phyloP scores from a whole-genome alignment of 2,888 invertebrate species.

The Lepidonotus clava region DNA sequence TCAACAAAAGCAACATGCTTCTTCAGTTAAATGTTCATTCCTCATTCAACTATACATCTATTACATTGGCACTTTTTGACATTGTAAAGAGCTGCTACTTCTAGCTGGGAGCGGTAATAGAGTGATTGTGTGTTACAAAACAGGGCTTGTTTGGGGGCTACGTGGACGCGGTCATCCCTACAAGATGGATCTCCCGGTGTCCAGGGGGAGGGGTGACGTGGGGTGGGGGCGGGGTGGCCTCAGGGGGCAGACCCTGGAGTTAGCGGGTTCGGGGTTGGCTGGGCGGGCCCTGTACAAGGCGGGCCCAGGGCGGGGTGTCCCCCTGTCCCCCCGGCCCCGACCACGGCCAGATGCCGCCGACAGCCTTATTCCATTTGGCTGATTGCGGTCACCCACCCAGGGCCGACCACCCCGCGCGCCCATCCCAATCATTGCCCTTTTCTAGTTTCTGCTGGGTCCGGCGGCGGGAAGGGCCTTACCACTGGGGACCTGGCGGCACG shows the following conservation, averaged over 20 bases:
- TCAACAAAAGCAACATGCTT: too few species aligned
- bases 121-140: too few species aligned
- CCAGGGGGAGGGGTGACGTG: neutral
- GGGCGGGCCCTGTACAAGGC: neutral
- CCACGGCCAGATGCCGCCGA: constrained; percentile 20
- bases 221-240: neutral
- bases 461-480: neutral
- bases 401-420: neutral
- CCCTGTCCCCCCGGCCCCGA: neutral
- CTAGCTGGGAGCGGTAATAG: too few species aligned
- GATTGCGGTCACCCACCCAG: neutral
- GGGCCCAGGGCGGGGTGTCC: neutral
- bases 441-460: neutral
- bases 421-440: neutral
- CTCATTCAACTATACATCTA: too few species aligned
- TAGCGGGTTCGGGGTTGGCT: too few species aligned
- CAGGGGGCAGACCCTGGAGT: too few species aligned
- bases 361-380: constrained; percentile 36
- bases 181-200: too few species aligned
- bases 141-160: too few species aligned
- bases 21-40: too few species aligned
- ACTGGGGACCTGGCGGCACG: neutral
- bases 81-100: too few species aligned
- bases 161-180: neutral
- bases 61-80: too few species aligned